These are phyloP conservation scores for Agonopterix alstromeriana DNA, from an alignment of 2,888 invertebrate species.

Conservation along the genomic window DNA sequence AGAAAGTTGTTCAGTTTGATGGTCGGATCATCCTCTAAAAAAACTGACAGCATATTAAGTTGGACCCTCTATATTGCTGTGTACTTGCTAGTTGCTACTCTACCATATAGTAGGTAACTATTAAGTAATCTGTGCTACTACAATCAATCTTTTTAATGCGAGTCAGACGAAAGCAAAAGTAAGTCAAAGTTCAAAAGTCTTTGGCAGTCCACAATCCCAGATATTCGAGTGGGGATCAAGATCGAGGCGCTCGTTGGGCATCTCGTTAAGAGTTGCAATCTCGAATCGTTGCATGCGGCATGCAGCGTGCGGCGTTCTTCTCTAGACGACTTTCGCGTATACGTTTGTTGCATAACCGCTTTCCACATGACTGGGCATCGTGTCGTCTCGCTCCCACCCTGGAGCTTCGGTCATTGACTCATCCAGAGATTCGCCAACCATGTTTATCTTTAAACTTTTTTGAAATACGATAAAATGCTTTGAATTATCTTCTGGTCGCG, in stretches of 20 bases:
- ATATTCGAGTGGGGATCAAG: neutral
- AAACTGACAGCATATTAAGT: too few species aligned
- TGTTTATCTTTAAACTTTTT: constrained; percentile 9
- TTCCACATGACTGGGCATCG: constrained; percentile 62
- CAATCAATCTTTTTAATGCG: too few species aligned
- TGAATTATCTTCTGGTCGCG: neutral
- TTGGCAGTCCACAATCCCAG: too few species aligned
- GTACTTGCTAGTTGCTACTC: too few species aligned
- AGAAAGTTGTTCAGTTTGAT: too few species aligned
- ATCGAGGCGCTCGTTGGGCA: constrained; percentile 3
- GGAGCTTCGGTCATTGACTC: constrained; percentile 65
- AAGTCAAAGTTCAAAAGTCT: too few species aligned
- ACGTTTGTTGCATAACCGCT: constrained; percentile 69
- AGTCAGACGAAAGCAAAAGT: too few species aligned
- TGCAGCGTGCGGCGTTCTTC: neutral
- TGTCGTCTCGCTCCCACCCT: constrained; percentile 54
- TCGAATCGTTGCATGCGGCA: constrained; percentile 7
- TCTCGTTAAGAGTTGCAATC: constrained; percentile 9
- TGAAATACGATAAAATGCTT: neutral
- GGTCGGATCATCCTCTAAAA: too few species aligned
- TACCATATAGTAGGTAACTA: too few species aligned
- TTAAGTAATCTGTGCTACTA: too few species aligned
- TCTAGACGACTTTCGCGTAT: constrained; percentile 58
- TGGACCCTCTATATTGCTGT: too few species aligned
- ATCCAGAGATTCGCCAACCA: constrained; percentile 46